phyloP scores from a whole-genome alignment of 2,888 invertebrate species.

The Oithona nana region DNA sequence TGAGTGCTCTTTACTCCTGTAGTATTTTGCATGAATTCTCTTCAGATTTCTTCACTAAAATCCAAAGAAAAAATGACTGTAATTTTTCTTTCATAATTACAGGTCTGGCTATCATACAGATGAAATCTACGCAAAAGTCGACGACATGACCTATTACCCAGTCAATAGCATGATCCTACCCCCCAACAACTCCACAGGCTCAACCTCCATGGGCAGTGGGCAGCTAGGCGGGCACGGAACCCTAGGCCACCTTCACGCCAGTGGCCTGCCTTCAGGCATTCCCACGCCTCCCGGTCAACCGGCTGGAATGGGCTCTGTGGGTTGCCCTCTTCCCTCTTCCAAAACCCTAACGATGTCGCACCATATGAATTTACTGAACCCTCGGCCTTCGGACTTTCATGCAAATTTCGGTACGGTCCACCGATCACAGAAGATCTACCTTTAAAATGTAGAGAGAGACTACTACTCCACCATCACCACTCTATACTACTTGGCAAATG shows the following conservation, averaged over 20 bases:
- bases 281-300: not conserved
- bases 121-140: constrained; percentile 17
- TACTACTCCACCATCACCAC: not conserved
- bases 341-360: not conserved
- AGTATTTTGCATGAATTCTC: too few relatives aligned
- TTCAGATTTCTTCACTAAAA: too few relatives aligned
- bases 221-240: not conserved
- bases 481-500: too few relatives aligned
- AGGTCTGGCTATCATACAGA: constrained; percentile 15
- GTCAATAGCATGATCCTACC: constrained; percentile 15
- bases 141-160: constrained; percentile 18
- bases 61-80: not conserved
- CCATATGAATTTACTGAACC: not conserved
- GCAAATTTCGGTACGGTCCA: not conserved
- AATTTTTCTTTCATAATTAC: not conserved
- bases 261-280: not conserved
- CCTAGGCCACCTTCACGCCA: not conserved
- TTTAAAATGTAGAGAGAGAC: not conserved
- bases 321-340: too few relatives aligned
- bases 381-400: not conserved
- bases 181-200: constrained; percentile 4
- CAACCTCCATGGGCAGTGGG: not conserved
- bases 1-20: too few relatives aligned
- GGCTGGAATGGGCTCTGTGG: too few relatives aligned
- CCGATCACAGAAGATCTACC: not conserved